Evolutionary conservation across 2,888 invertebrate species (phyloP), one percentile per base, ranked within the genome.

Genomic region (Drosophila nigricruria): DNA sequence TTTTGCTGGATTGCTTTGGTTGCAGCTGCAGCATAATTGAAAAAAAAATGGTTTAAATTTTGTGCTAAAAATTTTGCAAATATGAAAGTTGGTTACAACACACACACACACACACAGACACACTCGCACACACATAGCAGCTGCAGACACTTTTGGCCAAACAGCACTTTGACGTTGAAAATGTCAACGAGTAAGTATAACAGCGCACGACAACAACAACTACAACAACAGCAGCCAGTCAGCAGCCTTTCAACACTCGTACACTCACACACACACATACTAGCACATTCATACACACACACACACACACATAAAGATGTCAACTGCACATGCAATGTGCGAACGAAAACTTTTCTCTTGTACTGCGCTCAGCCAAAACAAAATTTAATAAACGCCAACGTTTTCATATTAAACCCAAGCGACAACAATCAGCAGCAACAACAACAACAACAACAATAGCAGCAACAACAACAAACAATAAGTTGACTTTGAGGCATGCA

Each of bases 331-430:
- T 85, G 88, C 85, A 84, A 62, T 77, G 66, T 73, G 82, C 43
- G 60, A 76, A 49, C 70, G 73, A 74, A 77, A 85, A 87, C 57
- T 74, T 88, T 79, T 77, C 60, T 30, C 67, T 62, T 66, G 38
- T 40, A 83, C 52, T 70, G 66, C 66, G 63, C 40, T 52, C 70
- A 60, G 68, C 30, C 67, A 81, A 81, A 89, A 79, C 67, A 68
- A 78, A 81, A 83, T 83, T 81, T 86, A 89, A 84, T 84, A 89
- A 87, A 82, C 82, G 84, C 89, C 84, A 84, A 72, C 80, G 78
- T 53, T 73, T 73, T 89, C 79, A 76, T 87, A 78, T 83, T 81
- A 86, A 83, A 88, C 52, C 75, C 81, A 66, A 78, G 70, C 70
- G 66, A 62, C 71, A 76, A 78, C 61, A 71, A 76, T 63, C 68